Percentiles rank a stretch among this genome's conserved stretches.
phyloP scores from a whole-genome alignment of 1,140 invertebrate genomes.

The Pseudomyrmex cubaensis region DNA sequence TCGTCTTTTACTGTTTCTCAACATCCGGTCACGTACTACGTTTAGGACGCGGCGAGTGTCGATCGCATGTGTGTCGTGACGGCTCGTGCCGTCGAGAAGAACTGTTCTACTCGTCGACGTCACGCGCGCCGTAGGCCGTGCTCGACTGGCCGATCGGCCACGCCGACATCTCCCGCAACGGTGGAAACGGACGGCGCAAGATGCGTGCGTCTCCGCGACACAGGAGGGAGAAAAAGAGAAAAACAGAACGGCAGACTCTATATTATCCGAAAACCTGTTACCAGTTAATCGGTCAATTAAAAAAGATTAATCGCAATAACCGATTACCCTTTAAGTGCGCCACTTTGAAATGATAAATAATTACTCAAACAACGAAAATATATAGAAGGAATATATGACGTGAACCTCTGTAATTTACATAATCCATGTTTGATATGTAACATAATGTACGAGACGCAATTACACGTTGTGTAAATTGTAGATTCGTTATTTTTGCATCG shows the following conservation, averaged over 20 bases:
- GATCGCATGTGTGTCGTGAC: constrained; percentile 36
- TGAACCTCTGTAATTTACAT: too few relatives aligned
- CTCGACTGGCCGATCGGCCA: constrained; percentile 68
- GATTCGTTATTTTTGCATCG: too few relatives aligned
- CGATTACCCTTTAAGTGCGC: background rate
- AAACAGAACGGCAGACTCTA: too few relatives aligned
- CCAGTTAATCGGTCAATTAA: background rate
- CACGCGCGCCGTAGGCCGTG: constrained; percentile 53
- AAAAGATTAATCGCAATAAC: background rate
- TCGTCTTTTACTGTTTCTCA: constrained; percentile 25
- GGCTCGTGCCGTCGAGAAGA: constrained; percentile 20
- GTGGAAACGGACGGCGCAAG: constrained; percentile 12
- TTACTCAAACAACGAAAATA: too few relatives aligned
- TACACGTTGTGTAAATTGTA: too few relatives aligned
- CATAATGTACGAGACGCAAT: too few relatives aligned
- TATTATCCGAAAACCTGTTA: background rate
- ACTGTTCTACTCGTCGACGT: background rate
- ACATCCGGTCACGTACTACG: constrained; percentile 43
- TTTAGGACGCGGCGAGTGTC: constrained; percentile 27
- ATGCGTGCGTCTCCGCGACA: background rate
- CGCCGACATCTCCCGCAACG: background rate
- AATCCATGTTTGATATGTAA: too few relatives aligned
- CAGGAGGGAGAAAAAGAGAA: too few relatives aligned
- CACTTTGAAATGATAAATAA: too few relatives aligned
- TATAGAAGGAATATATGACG: too few relatives aligned